phyloP scores from a whole-genome alignment of 2,888 invertebrate species.

The Brachypalpus laphriformis region DNA sequence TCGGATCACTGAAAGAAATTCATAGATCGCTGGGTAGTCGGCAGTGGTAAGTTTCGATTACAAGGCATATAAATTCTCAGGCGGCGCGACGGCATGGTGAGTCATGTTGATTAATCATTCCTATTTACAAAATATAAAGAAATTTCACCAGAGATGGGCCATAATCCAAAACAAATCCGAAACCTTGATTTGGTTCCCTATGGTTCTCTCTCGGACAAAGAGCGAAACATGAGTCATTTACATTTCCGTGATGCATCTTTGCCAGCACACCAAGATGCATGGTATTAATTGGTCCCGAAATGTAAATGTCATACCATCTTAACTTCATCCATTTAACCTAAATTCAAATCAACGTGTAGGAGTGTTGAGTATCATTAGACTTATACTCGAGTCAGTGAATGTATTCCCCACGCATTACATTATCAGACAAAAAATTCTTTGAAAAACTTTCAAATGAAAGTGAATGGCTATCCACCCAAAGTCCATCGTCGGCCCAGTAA shows the following conservation, averaged over 20 bases:
- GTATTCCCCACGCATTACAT: no score
- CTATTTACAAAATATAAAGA: background rate
- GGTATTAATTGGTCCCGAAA: background rate
- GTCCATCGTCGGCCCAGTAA: background rate
- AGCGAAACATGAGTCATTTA: background rate
- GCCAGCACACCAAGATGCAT: background rate
- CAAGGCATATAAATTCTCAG: background rate
- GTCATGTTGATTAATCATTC: background rate
- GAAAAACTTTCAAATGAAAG: conserved; percentile 22
- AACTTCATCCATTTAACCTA: no score
- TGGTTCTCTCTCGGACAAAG: background rate
- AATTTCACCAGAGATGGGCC: background rate
- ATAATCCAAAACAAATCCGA: background rate
- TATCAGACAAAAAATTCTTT: no score
- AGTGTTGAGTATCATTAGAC: no score
- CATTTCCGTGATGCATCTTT: background rate
- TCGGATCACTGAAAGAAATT: no score
- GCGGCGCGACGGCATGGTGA: background rate
- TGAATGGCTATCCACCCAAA: background rate
- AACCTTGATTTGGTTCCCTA: background rate
- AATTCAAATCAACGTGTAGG: background rate
- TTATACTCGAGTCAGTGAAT: no score
- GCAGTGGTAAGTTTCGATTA: no score
- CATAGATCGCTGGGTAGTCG: no score
- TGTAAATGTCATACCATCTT: background rate